Evolutionary conservation across 2,113 vertebrate genomes (phyloP).

Genomic region (Mirza zaza): DNA sequence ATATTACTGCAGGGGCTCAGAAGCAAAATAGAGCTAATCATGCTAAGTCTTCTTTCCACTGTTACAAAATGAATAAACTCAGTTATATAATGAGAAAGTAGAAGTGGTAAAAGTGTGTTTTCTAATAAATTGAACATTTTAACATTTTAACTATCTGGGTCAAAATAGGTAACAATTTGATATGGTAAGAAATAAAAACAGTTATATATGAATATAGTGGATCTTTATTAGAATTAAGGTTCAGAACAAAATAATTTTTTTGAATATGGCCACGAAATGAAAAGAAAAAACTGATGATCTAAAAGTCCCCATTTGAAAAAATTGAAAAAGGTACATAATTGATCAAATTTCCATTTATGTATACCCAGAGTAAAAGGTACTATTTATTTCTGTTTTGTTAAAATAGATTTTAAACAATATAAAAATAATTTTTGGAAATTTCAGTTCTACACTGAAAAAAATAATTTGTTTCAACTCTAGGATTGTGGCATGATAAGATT

Average conservation of each 20-base stretch:
- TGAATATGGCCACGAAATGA: neutral
- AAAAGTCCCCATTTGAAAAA: neutral
- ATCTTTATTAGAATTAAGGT: neutral
- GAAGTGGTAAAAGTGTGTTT: neutral
- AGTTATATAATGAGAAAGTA: neutral
- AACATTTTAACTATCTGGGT: neutral
- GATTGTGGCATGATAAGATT: neutral
- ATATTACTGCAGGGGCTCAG: too few relatives aligned
- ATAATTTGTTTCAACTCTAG: neutral
- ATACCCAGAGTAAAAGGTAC: neutral
- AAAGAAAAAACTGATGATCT: neutral
- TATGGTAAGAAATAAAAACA: neutral
- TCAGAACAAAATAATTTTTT: conserved; percentile 18
- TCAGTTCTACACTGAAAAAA: neutral
- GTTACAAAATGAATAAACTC: neutral
- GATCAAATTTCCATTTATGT: neutral
- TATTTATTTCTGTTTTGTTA: neutral
- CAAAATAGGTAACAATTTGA: neutral
- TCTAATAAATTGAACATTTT: neutral
- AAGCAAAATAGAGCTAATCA: too few relatives aligned
- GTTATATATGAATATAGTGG: neutral
- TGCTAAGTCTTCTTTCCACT: too few relatives aligned
- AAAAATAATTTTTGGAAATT: neutral
- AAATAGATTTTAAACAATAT: neutral
- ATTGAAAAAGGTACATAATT: neutral